A percentile compares a stretch with the other conserved stretches of the same genome.
Evolutionary conservation across 2,113 vertebrate species (phyloP).

Genomic region (Oncorhynchus tshawytscha): DNA sequence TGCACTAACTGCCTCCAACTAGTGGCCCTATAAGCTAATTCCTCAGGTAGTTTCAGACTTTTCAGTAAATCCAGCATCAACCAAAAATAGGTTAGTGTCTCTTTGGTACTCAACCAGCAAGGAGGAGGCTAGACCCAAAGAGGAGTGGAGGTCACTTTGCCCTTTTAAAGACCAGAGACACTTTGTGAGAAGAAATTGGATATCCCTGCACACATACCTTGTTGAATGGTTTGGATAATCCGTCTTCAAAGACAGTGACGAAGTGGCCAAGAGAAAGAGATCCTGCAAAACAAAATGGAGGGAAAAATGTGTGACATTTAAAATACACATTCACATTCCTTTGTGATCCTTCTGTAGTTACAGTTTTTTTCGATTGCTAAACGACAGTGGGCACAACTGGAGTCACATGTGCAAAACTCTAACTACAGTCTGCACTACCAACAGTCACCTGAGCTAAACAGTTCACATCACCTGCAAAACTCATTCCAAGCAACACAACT

Average conservation of each 20-base stretch:
- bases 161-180: neutral
- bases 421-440: too few relatives aligned
- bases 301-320: conserved; percentile 13
- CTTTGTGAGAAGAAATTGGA: conserved; percentile 5
- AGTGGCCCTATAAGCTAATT: conserved; percentile 40
- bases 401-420: too few relatives aligned
- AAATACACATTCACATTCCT: neutral
- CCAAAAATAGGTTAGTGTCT: conserved; percentile 30
- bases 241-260: conserved; percentile 23
- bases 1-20: conserved; percentile 19
- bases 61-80: conserved; percentile 41
- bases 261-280: conserved; percentile 25
- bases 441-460: too few relatives aligned
- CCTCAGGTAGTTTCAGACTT: conserved; percentile 22
- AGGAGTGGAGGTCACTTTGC: conserved; percentile 9
- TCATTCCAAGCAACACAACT: too few relatives aligned
- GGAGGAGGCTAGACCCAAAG: neutral
- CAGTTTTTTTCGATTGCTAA: too few relatives aligned
- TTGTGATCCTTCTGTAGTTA: neutral
- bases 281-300: conserved; percentile 50
- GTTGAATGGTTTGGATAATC: conserved; percentile 10
- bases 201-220: conserved; percentile 33
- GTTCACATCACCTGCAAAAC: too few relatives aligned
- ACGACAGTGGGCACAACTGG: too few relatives aligned
- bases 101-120: conserved; percentile 37